Conservation (phyloP, 2,888 invertebrate genomes). For the Morpho achilles region DNA sequence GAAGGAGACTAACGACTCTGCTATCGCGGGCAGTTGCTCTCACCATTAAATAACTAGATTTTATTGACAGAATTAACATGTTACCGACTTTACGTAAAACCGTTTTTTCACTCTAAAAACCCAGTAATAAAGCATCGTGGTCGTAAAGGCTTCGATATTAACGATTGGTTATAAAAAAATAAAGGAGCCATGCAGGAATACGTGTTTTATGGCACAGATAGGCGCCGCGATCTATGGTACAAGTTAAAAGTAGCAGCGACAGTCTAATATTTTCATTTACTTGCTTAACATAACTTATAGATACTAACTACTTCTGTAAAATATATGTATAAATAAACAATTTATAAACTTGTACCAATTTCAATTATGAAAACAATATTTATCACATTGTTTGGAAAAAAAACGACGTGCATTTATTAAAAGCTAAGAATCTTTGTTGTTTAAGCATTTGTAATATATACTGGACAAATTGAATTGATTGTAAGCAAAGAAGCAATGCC, state of each 20-base stretch:
- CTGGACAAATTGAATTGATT: no score
- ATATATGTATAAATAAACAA: no score
- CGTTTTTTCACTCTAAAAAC: constrained; percentile 45
- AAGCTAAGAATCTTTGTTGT: no score
- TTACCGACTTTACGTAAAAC: constrained; percentile 55
- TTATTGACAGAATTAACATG: constrained; percentile 71
- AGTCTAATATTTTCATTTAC: background rate
- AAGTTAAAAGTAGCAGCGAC: constrained; percentile 19
- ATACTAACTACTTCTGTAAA: no score
- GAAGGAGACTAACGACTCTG: constrained; percentile 18
- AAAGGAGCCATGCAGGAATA: constrained; percentile 58
- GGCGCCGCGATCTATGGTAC: constrained; percentile 50
- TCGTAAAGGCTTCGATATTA: constrained; percentile 70
- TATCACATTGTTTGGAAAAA: no score
- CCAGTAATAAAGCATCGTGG: constrained; percentile 62
- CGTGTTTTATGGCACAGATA: constrained; percentile 61
- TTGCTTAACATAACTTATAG: no score
- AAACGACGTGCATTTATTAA: no score
- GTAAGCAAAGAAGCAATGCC: no score
- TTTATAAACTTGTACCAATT: no score
- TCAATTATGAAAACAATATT: no score
- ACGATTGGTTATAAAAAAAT: constrained; percentile 70
- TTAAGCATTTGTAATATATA: no score
- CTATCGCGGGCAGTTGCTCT: constrained; percentile 22
- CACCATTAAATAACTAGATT: constrained; percentile 34